These are phyloP conservation scores for Polydesmus complanatus DNA, from an alignment of 2,888 invertebrate genomes.

Conservation along the genomic window DNA sequence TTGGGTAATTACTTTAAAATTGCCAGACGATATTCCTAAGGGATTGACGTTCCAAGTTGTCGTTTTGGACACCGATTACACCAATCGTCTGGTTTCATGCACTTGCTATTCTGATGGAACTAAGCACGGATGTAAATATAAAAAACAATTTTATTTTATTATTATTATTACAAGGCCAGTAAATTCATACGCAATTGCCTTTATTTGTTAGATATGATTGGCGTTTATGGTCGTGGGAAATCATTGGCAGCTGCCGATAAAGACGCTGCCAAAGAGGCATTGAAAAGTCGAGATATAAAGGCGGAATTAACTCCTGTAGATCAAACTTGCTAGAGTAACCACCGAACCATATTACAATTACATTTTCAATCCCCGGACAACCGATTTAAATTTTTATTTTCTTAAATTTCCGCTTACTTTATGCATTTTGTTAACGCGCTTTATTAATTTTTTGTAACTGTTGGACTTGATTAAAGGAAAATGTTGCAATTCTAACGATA, in stretches of 20 bases:
- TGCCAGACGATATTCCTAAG: not conserved
- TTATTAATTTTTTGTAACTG: too few relatives aligned
- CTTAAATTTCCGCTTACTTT: too few relatives aligned
- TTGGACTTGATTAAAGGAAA: too few relatives aligned
- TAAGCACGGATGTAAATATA: not conserved
- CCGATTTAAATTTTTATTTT: too few relatives aligned
- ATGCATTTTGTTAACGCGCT: too few relatives aligned
- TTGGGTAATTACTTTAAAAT: not conserved
- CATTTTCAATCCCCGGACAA: too few relatives aligned
- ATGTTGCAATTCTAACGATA: too few relatives aligned
- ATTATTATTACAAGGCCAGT: too few relatives aligned
- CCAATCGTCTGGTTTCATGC: not conserved
- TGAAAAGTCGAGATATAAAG: not conserved
- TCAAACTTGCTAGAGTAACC: not conserved
- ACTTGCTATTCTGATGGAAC: not conserved
- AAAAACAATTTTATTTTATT: too few relatives aligned
- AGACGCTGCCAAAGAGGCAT: not conserved
- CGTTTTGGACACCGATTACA: not conserved
- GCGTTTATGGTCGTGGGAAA: not conserved
- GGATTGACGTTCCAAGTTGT: not conserved
- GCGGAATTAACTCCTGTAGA: not conserved
- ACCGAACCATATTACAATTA: too few relatives aligned
- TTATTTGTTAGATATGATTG: not conserved
- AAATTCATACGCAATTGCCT: too few relatives aligned
- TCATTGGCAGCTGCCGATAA: not conserved